Evolutionary conservation across 2,113 vertebrate species (phyloP).

Genomic region (Entomyzon cyanotis): DNA sequence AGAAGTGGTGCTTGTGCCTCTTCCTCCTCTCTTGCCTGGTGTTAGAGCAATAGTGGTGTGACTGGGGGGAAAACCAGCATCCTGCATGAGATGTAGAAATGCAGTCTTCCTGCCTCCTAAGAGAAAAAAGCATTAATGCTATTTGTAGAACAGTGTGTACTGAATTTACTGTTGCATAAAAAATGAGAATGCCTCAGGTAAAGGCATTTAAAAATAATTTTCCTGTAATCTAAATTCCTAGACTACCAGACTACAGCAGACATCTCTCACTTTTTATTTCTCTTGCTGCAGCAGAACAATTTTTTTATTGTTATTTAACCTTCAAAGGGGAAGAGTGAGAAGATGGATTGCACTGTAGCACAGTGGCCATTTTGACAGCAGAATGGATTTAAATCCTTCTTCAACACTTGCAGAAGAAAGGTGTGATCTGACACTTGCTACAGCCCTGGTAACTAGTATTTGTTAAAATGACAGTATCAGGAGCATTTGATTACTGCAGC

Average conservation of each 20-base stretch:
- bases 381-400: background rate
- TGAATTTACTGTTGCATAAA: background rate
- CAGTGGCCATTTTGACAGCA: background rate
- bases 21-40: background rate
- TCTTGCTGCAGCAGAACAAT: background rate
- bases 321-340: background rate
- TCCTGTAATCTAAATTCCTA: background rate
- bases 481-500: background rate
- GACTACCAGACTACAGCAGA: background rate
- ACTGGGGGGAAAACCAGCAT: background rate
- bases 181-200: background rate
- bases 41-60: background rate
- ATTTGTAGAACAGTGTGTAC: background rate
- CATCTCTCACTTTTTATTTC: background rate
- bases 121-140: background rate
- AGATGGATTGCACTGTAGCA: background rate
- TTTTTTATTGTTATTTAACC: background rate
- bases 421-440: background rate
- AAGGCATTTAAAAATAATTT: background rate
- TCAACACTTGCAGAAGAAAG: background rate
- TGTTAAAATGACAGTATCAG: background rate
- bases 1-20: background rate
- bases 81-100: background rate
- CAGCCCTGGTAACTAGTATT: background rate
- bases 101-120: background rate